Evolutionary conservation across 1,140 invertebrate species (phyloP), one percentile per base, ranked within the genome.

Genomic region (Watersipora subatra): DNA sequence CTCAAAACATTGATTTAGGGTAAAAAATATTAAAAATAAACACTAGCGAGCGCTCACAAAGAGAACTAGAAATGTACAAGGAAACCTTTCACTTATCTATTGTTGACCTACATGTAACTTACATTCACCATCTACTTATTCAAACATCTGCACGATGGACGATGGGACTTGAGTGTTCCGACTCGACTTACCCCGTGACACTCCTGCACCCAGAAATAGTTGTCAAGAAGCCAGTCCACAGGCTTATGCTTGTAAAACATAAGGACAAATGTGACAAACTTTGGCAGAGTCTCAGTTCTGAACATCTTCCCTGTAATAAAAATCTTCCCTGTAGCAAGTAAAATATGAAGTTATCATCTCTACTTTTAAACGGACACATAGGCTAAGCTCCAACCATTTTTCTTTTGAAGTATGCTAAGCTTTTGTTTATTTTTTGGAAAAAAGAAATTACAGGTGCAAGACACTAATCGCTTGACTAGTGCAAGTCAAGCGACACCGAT

Each of bases 231-330:
- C 94, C 94, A 98, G 77, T 97, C 94, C 0, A 96, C 92, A 0
- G 94, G 94, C 81, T 97, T 95, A 74, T 96, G 92, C 74, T 90
- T 90, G 79, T 94, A 89, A 80, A 96, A 94, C 83, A 92, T 91
- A 71, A 97, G 85, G 73, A 97, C 92, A 79, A 96, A 97, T 73
- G 91, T 89, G 19, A 94, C 87, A 27, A 97, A 80, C 81, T 87
- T 88, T 3, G 90, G 89, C 24, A 98, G 79, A 76, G 96, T 90
- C 0, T 87, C 85, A 62, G 89, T 89, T 76, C 90, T 89, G 79
- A 97, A 95, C 83, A 97, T 85, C 84, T 97, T 97, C 12, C 90
- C 89, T 89, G 73, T 62, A 82, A 83, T 20, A 67, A 26, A 64
- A n/a, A 64, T 19, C 3, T 25, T 19, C 12, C 17, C 46, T 17